These are phyloP conservation scores for Euzophera pinguis DNA, from an alignment of 2,888 invertebrate genomes.

Conservation along the genomic window DNA sequence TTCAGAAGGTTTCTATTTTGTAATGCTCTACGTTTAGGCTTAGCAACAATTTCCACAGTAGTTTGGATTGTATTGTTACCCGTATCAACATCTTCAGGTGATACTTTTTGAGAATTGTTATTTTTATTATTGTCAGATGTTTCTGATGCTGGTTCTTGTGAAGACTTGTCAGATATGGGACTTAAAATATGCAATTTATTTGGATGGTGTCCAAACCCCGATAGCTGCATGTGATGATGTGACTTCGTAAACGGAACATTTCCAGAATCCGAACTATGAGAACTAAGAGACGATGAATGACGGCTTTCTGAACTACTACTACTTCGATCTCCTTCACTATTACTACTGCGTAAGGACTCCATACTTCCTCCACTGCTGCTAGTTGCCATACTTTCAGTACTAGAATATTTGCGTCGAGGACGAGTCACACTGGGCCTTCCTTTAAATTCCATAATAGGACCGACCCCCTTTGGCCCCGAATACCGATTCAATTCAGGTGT, in stretches of 20 bases:
- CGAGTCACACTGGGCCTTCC: constrained; percentile 76
- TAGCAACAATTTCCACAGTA: constrained; percentile 74
- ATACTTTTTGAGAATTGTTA: constrained; percentile 88
- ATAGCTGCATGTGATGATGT: constrained; percentile 81
- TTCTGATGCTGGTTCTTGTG: constrained; percentile 91
- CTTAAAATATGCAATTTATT: constrained; percentile 91
- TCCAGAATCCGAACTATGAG: constrained; percentile 91
- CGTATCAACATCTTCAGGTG: constrained; percentile 82
- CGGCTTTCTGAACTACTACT: constrained; percentile 92
- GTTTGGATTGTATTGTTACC: constrained; percentile 64
- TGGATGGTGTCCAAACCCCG: constrained; percentile 86
- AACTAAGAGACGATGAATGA: constrained; percentile 90
- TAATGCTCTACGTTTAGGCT: constrained; percentile 83
- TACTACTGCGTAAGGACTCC: constrained; percentile 92
- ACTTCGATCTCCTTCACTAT: constrained; percentile 92
- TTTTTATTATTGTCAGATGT: constrained; percentile 90
- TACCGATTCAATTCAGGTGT: constrained; percentile 79
- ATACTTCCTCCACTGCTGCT: constrained; percentile 93
- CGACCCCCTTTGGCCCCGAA: constrained; percentile 77
- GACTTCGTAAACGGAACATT: constrained; percentile 81
- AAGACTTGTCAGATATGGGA: constrained; percentile 94
- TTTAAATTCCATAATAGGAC: constrained; percentile 82
- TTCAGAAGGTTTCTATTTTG: constrained; percentile 89
- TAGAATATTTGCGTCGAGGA: constrained; percentile 83
- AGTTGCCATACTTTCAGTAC: constrained; percentile 93